phyloP scores from a whole-genome alignment of 2,888 invertebrate genomes.

The Phengaris arion region DNA sequence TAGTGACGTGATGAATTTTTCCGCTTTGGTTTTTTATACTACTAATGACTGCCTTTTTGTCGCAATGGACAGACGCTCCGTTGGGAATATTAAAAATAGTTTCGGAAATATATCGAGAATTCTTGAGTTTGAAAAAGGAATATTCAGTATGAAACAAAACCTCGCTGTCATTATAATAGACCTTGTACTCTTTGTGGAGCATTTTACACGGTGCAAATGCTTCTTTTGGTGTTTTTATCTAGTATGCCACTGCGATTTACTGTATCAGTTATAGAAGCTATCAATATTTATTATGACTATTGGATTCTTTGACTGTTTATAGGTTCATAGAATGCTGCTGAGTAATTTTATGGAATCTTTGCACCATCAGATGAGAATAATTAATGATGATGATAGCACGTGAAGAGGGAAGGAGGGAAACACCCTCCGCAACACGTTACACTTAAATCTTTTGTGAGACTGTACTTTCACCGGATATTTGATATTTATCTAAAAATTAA shows the following conservation, averaged over 20 bases:
- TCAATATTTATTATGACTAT: no score
- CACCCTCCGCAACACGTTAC: neutral
- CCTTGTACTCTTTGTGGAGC: constrained; percentile 12
- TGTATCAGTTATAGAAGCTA: no score
- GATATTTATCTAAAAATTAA: constrained; percentile 28
- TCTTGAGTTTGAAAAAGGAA: constrained; percentile 26
- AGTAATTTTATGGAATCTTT: neutral
- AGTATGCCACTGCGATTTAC: no score
- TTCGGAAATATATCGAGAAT: constrained; percentile 34
- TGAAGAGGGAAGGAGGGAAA: constrained; percentile 21
- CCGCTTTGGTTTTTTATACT: constrained; percentile 40
- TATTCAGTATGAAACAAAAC: constrained; percentile 18
- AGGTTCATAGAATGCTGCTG: no score
- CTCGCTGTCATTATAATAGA: constrained; percentile 18
- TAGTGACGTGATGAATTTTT: constrained; percentile 42
- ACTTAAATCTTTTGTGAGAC: constrained; percentile 26
- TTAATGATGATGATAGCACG: constrained; percentile 4
- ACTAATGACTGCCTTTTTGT: constrained; percentile 41
- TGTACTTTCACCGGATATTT: constrained; percentile 36
- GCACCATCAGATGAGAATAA: constrained; percentile 14
- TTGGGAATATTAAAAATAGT: constrained; percentile 39
- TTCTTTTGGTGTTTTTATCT: neutral
- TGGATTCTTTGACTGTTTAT: no score
- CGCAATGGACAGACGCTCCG: constrained; percentile 37
- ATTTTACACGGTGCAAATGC: constrained; percentile 17